Base-by-base conservation (phyloP, 2,113 vertebrate genomes). In the Cettia cetti region DNA sequence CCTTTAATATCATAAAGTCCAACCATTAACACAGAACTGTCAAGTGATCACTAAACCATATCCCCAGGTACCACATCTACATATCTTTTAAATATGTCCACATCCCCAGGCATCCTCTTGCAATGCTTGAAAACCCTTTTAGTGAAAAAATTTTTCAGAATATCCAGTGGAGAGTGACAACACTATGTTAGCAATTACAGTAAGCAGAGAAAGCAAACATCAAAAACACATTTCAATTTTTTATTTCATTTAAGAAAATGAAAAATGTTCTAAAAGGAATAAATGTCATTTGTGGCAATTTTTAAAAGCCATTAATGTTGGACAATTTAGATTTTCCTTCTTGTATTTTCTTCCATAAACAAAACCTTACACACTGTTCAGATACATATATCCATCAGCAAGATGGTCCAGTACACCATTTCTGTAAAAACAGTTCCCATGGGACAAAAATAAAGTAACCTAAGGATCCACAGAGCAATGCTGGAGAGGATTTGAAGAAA, bases 291-390 rank as follows among this genome's bases (percentile, higher is more conserved):
- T 74, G 11, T 31, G 6, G 20, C 19, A n/a, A 27, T 44, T 79
- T 87, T 53, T 28, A 1, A 10, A 82, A 76, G 39, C 0, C 0
- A 33, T 27, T 71, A 14, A 57, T 9, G 9, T 3, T 68, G 31
- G 28, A 53, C 47, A 78, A 49, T 10, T 57, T 31, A 61, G 22
- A 45, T 77, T 76, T 82, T 70, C 50, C 13, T 70, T 72, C 31
- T 65, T 39, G 30, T 13, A 10, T 64, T 79, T 75, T 81, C 50
- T 89, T 61, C 39, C 2, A 1, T 23, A 70, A 1, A 2, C 9
- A 7, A 89, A 82, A 82, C 15, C 16, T 4, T 74, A 53, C 33
- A 57, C 10, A 70, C 22, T 2, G 1, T 44, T 91, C 40, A 77
- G 11, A 68, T 8, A 70, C 9, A 23, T 13, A 44, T 9, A 52